Percentiles rank a stretch among this genome's conserved stretches.
Evolutionary conservation across 2,113 vertebrate genomes (phyloP).

Genomic region (Dascyllus trimaculatus): DNA sequence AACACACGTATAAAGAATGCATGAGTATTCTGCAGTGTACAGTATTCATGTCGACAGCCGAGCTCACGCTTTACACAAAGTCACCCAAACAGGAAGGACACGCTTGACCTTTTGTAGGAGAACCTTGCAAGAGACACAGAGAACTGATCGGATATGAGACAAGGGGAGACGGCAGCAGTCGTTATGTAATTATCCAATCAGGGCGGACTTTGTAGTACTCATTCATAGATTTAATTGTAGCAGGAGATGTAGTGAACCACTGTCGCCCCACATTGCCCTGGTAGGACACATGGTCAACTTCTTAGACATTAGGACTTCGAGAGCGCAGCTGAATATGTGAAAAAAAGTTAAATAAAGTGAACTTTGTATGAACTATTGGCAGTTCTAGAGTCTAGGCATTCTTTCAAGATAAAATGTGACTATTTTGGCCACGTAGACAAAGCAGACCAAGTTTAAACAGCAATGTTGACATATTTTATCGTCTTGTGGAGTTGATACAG

Average conservation of each 20-base stretch:
- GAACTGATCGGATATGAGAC: slow-evolving; percentile 68
- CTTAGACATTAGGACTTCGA: no score
- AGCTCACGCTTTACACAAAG: slow-evolving; percentile 11
- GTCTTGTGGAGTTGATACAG: no score
- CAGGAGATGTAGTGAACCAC: not conserved
- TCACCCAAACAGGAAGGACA: slow-evolving; percentile 73
- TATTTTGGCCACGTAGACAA: no score
- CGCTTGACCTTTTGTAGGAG: slow-evolving; percentile 46
- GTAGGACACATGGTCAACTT: no score
- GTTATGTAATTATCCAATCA: slow-evolving; percentile 68
- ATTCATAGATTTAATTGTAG: slow-evolving; percentile 40
- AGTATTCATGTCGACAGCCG: not conserved
- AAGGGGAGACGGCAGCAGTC: slow-evolving; percentile 32
- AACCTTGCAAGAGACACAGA: slow-evolving; percentile 24
- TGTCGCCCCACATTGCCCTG: no score
- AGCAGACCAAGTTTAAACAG: no score
- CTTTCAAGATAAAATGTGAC: no score
- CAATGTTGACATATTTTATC: no score
- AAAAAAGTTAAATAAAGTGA: no score
- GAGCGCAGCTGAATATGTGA: no score
- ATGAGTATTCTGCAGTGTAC: not conserved
- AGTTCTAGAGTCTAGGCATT: no score
- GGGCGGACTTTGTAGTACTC: slow-evolving; percentile 37
- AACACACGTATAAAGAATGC: not conserved
- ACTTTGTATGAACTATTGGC: no score